Evolutionary conservation across 2,888 invertebrate species (phyloP).

Genomic region (Scaptomyza parva): DNA sequence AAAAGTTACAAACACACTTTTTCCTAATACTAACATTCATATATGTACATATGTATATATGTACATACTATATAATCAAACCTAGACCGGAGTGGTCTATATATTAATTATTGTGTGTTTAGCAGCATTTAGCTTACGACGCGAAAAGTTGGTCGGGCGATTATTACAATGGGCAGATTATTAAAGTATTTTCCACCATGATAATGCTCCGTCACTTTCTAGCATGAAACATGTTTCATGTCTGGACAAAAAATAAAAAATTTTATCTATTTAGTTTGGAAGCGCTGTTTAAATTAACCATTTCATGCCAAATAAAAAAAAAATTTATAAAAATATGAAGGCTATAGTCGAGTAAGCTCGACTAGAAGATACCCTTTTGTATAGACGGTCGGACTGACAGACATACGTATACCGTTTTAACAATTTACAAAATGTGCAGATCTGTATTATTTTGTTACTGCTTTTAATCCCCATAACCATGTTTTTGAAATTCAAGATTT

Average conservation of each 20-base stretch:
- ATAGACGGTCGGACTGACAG: no score
- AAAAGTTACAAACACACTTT: constrained; percentile 26
- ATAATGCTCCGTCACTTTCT: neutral
- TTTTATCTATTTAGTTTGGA: neutral
- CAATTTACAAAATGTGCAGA: no score
- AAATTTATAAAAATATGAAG: no score
- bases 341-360: no score
- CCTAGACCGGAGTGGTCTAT: neutral
- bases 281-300: neutral
- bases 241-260: neutral
- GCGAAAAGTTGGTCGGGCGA: neutral
- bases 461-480: no score
- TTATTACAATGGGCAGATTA: neutral
- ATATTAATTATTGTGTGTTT: neutral
- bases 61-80: constrained; percentile 8
- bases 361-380: no score
- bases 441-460: no score
- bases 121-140: neutral
- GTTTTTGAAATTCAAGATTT: no score
- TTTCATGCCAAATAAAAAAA: no score
- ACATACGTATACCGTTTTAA: no score
- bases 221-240: neutral
- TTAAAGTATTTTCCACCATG: neutral
- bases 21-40: constrained; percentile 46
- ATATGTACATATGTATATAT: constrained; percentile 5